Conservation (phyloP, 2,113 vertebrate species). For the Oncorhynchus gorbuscha region DNA sequence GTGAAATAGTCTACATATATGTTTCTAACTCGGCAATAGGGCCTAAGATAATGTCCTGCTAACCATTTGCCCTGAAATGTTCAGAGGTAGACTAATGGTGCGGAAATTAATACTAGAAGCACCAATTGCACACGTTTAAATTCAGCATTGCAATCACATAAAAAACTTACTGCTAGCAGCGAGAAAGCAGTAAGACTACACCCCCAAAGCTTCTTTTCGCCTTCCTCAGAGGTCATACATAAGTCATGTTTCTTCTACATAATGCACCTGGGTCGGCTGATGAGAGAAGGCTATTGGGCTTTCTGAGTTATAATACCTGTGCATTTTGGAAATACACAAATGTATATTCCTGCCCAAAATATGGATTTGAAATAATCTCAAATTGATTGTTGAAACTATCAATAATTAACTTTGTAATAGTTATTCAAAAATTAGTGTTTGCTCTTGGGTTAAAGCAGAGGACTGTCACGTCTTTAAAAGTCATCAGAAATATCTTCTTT, state of each 20-base stretch:
- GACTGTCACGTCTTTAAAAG: too few species aligned
- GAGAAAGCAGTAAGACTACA: slow-evolving; percentile 9
- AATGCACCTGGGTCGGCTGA: slow-evolving; percentile 50
- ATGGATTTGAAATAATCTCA: neutral
- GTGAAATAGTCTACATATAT: too few species aligned
- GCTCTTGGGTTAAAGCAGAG: neutral
- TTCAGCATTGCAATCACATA: slow-evolving; percentile 10
- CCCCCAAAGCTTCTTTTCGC: neutral
- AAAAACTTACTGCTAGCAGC: neutral
- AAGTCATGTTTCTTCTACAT: slow-evolving; percentile 47
- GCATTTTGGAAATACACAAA: neutral
- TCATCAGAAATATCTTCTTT: neutral
- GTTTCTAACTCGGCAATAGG: too few species aligned
- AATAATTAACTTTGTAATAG: neutral
- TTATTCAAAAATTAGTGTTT: neutral
- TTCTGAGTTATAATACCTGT: neutral
- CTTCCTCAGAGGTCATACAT: slow-evolving; percentile 47
- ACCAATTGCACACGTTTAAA: slow-evolving; percentile 1
- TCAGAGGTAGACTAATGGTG: neutral
- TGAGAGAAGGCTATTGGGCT: slow-evolving; percentile 17
- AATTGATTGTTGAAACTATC: neutral
- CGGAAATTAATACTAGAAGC: slow-evolving; percentile 13
- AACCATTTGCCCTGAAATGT: slow-evolving; percentile 37
- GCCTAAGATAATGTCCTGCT: slow-evolving; percentile 15
- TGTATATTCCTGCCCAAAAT: neutral